Percentiles rank a stretch among this genome's conserved stretches.
phyloP scores from a whole-genome alignment of 2,797 vertebrate genomes.

The Mustela erminea region DNA sequence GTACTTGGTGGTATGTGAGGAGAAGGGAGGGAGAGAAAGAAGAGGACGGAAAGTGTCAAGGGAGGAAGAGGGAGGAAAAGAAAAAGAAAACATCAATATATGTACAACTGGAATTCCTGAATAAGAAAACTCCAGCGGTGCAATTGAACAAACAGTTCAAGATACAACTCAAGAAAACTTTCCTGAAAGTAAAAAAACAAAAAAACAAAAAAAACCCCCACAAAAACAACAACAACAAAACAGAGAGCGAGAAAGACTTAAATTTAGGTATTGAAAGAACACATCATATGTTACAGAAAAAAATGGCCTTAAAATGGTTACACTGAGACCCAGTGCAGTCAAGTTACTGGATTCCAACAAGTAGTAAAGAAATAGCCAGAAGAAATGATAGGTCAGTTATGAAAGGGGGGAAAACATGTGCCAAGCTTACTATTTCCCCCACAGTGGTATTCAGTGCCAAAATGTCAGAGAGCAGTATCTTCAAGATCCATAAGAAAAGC shows the following conservation, averaged over 20 bases:
- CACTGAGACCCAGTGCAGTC: background rate
- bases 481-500: conserved; percentile 16
- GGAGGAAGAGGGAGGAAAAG: too few relatives aligned
- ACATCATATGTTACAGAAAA: background rate
- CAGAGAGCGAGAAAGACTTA: background rate
- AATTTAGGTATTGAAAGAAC: background rate
- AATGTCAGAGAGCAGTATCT: background rate
- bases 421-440: background rate
- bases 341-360: conserved; percentile 24
- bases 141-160: background rate
- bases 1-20: background rate
- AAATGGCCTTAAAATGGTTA: background rate
- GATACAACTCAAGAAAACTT: background rate
- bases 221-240: background rate
- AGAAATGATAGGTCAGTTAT: background rate
- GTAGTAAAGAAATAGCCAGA: background rate
- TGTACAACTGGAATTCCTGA: background rate
- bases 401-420: background rate
- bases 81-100: background rate
- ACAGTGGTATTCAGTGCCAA: background rate
- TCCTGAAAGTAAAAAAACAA: background rate
- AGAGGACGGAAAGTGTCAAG: too few relatives aligned
- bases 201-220: background rate
- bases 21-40: background rate
- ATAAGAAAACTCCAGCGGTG: conserved; percentile 26